Evolutionary conservation across 2,888 invertebrate species (phyloP).

Genomic region (Digitonthophagus gazella): DNA sequence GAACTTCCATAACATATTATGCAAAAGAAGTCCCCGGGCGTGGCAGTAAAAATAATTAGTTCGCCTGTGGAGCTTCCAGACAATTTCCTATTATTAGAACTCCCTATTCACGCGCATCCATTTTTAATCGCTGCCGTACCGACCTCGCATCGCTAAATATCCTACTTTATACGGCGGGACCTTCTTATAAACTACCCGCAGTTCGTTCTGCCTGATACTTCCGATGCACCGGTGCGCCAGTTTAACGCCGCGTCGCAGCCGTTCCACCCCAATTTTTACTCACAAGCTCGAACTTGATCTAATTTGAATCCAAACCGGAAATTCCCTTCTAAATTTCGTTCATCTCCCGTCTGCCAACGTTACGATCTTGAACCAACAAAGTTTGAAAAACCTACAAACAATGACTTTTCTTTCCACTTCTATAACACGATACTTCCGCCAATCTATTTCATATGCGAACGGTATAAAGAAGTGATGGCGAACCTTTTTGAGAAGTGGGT

Average conservation of each 20-base stretch:
- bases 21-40: not conserved
- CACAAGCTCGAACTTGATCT: not conserved
- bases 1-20: not conserved
- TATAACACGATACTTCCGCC: too few relatives aligned
- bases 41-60: not conserved
- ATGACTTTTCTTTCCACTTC: too few relatives aligned
- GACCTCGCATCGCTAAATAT: slow-evolving; percentile 29
- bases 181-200: not conserved
- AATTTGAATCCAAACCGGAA: not conserved
- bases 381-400: too few relatives aligned
- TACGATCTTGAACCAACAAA: too few relatives aligned
- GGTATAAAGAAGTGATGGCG: too few relatives aligned
- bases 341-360: too few relatives aligned
- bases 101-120: slow-evolving; percentile 17
- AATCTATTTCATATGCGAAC: too few relatives aligned
- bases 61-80: not conserved
- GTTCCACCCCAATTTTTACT: not conserved
- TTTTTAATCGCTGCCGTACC: slow-evolving; percentile 28
- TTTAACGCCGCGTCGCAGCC: not conserved
- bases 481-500: too few relatives aligned
- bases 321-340: not conserved
- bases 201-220: not conserved
- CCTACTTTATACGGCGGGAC: slow-evolving; percentile 20
- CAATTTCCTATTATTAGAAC: slow-evolving; percentile 22
- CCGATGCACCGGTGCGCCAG: not conserved